Base-by-base conservation (phyloP, 2,113 vertebrate species). In the Poicephalus meyeri region DNA sequence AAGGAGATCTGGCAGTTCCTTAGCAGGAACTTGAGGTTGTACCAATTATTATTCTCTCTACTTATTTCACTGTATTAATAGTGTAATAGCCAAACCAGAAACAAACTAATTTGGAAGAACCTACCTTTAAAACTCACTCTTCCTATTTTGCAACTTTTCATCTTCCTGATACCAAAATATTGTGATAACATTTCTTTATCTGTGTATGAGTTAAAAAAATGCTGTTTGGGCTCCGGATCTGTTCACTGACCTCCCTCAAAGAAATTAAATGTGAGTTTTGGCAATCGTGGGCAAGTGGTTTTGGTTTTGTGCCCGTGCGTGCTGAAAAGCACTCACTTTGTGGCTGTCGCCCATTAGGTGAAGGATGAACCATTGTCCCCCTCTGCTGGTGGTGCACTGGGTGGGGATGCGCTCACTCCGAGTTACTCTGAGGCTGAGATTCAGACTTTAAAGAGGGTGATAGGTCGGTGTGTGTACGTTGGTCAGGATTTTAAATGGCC, bases 251-350 rank as follows among this genome's bases (percentile, higher is more conserved):
- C 18, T 52, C 1, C 2, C 31, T 18, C 41, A 49, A 15, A 52
- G 56, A 63, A 35, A 33, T 29, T 4, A 41, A 17, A 4, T 56
- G 58, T 0, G 24, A 35, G 13, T 56, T 89, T 44, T 16, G 68
- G 64, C 77, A 16, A 0, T 14, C 1, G 2, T 37, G 56, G 7
- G 5, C 10, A 25, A 13, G 0, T 16, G 46, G 31, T 31, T 64
- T 65, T 60, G 33, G 1, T 16, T 69, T 23, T 50, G 21, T 44
- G 69, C 25, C 29, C 9, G 8, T 5, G 19, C 16, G n/a, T 23
- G 9, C 63, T 29, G 13, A 6, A 35, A 73, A 65, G 41, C 68
- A 2, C 41, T 5, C 0, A 5, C 56, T 42, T 49, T 6, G 42
- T 13, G 56, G 35, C 13, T 42, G 49, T 24, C 15, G 10, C 39